A percentile compares a stretch with the other conserved stretches of the same genome.
phyloP scores from a whole-genome alignment of 1,140 invertebrate genomes.

The Zaprionus davidi region DNA sequence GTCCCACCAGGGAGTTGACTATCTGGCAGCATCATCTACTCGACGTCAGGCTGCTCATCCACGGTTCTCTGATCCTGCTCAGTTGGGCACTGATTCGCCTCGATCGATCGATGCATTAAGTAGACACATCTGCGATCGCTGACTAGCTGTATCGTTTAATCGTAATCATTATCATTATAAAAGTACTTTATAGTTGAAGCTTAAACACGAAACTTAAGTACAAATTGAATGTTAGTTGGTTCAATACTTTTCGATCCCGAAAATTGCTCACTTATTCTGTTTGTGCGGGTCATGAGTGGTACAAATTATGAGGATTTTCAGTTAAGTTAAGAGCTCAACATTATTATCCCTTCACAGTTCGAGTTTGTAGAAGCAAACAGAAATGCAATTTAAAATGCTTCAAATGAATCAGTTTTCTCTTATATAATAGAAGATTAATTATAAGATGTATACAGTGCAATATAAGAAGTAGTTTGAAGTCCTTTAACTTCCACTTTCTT shows the following conservation, averaged over 20 bases:
- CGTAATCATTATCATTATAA: constrained; percentile 42
- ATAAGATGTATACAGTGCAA: too few species aligned
- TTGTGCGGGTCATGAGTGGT: constrained; percentile 10
- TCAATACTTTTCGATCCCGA: constrained; percentile 60
- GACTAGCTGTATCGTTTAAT: constrained; percentile 76
- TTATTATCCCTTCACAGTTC: background rate
- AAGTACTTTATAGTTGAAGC: constrained; percentile 50
- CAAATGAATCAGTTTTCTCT: background rate
- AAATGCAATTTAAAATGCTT: background rate
- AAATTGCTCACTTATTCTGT: constrained; percentile 12
- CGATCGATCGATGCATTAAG: background rate
- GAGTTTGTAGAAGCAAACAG: background rate
- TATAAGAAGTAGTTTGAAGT: too few species aligned
- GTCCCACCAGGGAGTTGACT: constrained; percentile 51
- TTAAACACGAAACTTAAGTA: constrained; percentile 70
- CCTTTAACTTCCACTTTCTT: too few species aligned
- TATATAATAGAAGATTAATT: background rate
- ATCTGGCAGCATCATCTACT: constrained; percentile 45
- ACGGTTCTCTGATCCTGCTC: constrained; percentile 8
- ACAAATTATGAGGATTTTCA: background rate
- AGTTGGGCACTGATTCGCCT: constrained; percentile 8
- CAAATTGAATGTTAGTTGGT: constrained; percentile 72
- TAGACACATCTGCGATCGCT: constrained; percentile 39
- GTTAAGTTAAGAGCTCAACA: background rate
- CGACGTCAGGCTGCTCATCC: constrained; percentile 48